Evolutionary conservation across 2,797 vertebrate genomes (phyloP).

Genomic region (Spinus olivaceus): DNA sequence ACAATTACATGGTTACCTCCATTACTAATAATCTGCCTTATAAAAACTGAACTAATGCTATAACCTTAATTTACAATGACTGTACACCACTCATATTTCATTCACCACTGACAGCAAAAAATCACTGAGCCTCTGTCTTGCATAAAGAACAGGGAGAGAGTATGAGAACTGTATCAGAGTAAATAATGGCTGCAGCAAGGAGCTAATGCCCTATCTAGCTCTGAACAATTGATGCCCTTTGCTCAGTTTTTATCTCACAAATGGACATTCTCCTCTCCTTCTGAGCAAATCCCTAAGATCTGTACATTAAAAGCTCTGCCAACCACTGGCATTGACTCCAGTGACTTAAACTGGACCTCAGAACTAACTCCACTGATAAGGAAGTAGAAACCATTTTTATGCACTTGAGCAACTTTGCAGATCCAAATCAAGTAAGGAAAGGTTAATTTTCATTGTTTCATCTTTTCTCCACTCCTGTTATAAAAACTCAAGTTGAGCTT

Average conservation of each 20-base stretch:
- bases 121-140: not conserved
- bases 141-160: not conserved
- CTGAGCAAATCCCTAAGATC: not conserved
- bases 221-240: not conserved
- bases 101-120: not conserved
- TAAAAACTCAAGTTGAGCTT: not conserved
- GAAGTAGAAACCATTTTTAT: not conserved
- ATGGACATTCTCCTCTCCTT: not conserved
- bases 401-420: not conserved
- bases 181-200: not conserved
- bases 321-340: not conserved
- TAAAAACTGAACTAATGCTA: constrained; percentile 42
- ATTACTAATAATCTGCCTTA: constrained; percentile 39
- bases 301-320: not conserved
- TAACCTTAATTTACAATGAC: constrained; percentile 47
- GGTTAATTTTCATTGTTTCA: not conserved
- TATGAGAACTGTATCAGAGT: not conserved
- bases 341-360: not conserved
- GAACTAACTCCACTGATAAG: not conserved
- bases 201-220: not conserved
- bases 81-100: not conserved
- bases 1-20: constrained; percentile 15
- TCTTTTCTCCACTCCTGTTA: not conserved
- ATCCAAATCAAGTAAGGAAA: not conserved
- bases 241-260: not conserved